These are phyloP conservation scores for Ammospiza caudacuta DNA, from an alignment of 2,113 vertebrate species.

Conservation along the genomic window DNA sequence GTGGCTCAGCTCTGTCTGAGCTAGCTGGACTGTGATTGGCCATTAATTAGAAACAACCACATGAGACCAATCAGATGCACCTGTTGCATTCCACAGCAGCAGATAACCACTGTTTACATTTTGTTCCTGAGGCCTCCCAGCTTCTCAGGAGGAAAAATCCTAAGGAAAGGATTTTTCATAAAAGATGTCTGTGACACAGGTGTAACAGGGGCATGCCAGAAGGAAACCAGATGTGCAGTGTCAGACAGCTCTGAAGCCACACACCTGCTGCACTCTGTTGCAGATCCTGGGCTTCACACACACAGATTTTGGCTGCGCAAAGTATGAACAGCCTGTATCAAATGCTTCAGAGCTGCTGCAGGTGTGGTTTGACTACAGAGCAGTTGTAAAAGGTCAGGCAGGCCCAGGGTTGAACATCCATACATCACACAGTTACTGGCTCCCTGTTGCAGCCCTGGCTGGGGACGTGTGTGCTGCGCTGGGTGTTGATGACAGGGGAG, in stretches of 20 bases:
- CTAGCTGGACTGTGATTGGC: too few species aligned
- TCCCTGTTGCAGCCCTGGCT: background rate
- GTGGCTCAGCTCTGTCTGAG: too few species aligned
- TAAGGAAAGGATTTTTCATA: too few species aligned
- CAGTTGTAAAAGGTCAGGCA: background rate
- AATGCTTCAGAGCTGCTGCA: background rate
- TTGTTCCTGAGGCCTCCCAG: too few species aligned
- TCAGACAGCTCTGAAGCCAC: background rate
- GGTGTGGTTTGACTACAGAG: background rate
- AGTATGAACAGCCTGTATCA: background rate
- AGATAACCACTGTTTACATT: too few species aligned
- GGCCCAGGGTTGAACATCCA: background rate
- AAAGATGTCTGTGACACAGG: too few species aligned
- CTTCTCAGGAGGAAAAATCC: too few species aligned
- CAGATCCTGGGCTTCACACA: background rate
- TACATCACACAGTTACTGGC: background rate
- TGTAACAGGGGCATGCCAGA: background rate
- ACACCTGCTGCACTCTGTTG: rapidly evolving
- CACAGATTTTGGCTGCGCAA: background rate
- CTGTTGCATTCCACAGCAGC: too few species aligned
- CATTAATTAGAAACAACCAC: too few species aligned
- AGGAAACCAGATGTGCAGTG: background rate
- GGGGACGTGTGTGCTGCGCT: background rate
- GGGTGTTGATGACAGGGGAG: background rate
- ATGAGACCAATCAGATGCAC: too few species aligned